These are phyloP conservation scores for Platichthys flesus DNA, from an alignment of 2,113 vertebrate genomes.

Conservation along the genomic window DNA sequence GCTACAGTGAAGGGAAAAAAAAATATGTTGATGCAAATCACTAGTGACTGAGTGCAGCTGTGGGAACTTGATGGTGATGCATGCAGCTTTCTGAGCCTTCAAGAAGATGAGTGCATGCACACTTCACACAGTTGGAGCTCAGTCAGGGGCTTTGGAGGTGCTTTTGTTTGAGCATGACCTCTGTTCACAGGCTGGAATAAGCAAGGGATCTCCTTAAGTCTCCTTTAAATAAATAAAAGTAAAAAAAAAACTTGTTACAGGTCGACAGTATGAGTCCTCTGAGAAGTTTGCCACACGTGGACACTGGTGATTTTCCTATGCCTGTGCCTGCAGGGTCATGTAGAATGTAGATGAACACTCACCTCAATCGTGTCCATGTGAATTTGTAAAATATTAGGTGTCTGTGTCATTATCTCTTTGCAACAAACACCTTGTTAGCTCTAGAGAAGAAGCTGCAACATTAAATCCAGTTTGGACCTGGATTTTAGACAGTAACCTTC, in stretches of 20 bases:
- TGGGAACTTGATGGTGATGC: slow-evolving; percentile 9
- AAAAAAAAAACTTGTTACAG: background rate
- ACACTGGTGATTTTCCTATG: background rate
- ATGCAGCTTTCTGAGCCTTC: slow-evolving; percentile 17
- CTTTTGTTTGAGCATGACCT: slow-evolving; percentile 6
- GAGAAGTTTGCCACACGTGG: too few species aligned
- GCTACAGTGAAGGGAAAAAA: slow-evolving; percentile 13
- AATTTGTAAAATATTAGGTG: background rate
- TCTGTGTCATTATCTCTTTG: slow-evolving; percentile 6
- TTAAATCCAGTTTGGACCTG: slow-evolving; percentile 26
- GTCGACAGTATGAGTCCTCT: background rate
- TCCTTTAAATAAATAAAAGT: background rate
- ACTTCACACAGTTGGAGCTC: background rate
- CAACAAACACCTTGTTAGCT: slow-evolving; percentile 22
- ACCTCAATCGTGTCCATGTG: background rate
- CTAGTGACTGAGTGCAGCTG: slow-evolving; percentile 6
- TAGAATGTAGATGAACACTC: background rate
- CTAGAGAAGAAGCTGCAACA: slow-evolving; percentile 27
- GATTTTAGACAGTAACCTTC: slow-evolving; percentile 32
- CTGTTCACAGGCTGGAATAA: slow-evolving; percentile 25
- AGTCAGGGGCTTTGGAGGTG: slow-evolving; percentile 1
- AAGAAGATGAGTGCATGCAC: slow-evolving; percentile 12
- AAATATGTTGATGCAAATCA: slow-evolving; percentile 21
- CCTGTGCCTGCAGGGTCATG: background rate
- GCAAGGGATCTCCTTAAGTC: background rate